Base-by-base conservation (phyloP, 2,797 vertebrate species). In the Phataginus tricuspis region DNA sequence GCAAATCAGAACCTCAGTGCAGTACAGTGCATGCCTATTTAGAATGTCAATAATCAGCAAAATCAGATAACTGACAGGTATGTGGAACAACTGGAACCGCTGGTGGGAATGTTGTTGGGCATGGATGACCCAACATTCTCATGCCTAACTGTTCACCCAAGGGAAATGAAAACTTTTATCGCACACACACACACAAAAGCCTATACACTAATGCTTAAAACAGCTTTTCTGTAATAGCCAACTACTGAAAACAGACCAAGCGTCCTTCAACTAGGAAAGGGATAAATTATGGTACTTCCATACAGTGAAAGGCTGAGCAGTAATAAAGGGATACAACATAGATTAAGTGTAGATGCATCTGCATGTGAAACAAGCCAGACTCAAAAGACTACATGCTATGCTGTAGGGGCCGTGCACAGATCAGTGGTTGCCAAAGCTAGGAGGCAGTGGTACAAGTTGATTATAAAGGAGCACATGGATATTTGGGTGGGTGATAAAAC, bases 31-130 rank as follows among this genome's bases (percentile, higher is more conserved):
- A 7, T 5, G 37, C 25, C 23, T 12, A 0, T 55, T 45, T 11
- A 59, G 31, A 71, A 39, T 4, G 31, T 23, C 21, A 34, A 12
- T 15, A 29, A 29, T 16, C 68, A 13, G 23, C 57, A 29, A 16
- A 79, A 51, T 23, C 61, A 18, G 49, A 2, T 1, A 3, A 0
- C n/a, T 61, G 37, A 5, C 21, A 16, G 66, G 39, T 2, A 0
- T 0, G 13, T 27, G 68, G 16, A 21, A 7, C 66, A 16, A 4
- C 21, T 10, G 3, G 23, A 21, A 5, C 27, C 29, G 4, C 53
- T 21, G 27, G 1, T 5, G 23, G 12, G 51, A 27, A 14, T 4
- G 14, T 3, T 5, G 18, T 4, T 2, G 4, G 29, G 2, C 2
- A 1, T 0, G 27, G 34, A 4, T 12, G 27, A 39, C 21, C 80